Conservation (phyloP, 1,140 invertebrate species). For the Ptiloglossa arizonensis region DNA sequence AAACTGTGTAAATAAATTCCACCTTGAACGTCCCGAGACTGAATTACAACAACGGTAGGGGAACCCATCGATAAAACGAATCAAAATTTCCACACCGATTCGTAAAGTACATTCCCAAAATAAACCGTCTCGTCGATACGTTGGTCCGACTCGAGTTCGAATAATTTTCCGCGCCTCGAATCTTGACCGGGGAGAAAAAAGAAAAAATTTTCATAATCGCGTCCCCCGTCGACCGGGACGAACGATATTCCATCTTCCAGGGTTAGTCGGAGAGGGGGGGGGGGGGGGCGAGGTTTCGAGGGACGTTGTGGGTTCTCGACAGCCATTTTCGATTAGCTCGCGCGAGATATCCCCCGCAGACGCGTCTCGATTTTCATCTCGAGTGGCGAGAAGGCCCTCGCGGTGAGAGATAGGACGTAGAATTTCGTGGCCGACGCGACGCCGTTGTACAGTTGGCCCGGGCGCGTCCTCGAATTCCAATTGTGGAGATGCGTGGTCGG, state of each 20-base stretch:
- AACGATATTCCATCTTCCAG: not conserved
- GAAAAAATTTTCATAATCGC: conserved; percentile 13
- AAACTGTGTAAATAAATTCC: no score
- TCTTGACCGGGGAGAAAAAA: not conserved
- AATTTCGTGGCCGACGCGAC: conserved; percentile 20
- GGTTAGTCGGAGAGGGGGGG: no score
- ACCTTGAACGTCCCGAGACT: no score
- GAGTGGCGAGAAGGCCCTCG: not conserved
- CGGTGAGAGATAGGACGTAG: not conserved
- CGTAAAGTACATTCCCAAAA: no score
- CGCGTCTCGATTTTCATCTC: conserved; percentile 47
- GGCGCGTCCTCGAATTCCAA: conserved; percentile 63
- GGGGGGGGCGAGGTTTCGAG: no score
- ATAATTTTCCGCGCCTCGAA: not conserved
- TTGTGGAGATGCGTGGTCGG: conserved; percentile 67
- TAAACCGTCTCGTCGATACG: no score
- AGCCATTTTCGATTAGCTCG: conserved; percentile 57
- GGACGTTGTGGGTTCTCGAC: no score
- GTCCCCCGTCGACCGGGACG: not conserved
- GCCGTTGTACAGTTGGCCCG: not conserved
- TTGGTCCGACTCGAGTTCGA: no score
- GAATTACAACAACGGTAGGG: no score
- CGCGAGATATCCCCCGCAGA: not conserved
- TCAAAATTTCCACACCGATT: no score
- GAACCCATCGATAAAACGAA: no score